These are phyloP conservation scores for Argya squamiceps DNA, from an alignment of 2,797 vertebrate species.

Conservation along the genomic window DNA sequence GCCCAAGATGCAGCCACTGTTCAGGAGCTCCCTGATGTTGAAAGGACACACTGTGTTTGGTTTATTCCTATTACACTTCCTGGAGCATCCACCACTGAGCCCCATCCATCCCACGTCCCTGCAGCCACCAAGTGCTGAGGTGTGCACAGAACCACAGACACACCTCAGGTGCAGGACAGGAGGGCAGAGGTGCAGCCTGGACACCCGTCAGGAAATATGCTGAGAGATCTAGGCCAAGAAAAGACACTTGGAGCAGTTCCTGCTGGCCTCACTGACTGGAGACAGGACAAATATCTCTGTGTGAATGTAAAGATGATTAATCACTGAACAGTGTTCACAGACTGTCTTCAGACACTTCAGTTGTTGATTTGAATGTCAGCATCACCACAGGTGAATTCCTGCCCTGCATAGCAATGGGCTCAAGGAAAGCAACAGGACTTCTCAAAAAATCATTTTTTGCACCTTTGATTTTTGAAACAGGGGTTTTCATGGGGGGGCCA, in stretches of 20 bases:
- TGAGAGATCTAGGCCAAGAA: neutral
- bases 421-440: neutral
- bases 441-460: neutral
- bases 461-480: neutral
- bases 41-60: neutral
- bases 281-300: neutral
- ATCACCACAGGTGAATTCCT: neutral
- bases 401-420: neutral
- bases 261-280: neutral
- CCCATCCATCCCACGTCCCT: neutral
- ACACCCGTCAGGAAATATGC: accelerated
- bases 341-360: neutral
- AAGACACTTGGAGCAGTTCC: neutral
- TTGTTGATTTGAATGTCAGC: neutral
- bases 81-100: neutral
- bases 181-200: neutral
- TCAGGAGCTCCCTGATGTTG: neutral
- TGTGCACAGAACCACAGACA: neutral
- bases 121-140: neutral
- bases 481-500: accelerated
- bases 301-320: neutral
- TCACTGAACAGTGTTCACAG: neutral
- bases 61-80: neutral
- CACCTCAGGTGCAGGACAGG: neutral
- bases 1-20: neutral